Conservation (phyloP, 2,113 vertebrate species). For the Nesoenas mayeri region DNA sequence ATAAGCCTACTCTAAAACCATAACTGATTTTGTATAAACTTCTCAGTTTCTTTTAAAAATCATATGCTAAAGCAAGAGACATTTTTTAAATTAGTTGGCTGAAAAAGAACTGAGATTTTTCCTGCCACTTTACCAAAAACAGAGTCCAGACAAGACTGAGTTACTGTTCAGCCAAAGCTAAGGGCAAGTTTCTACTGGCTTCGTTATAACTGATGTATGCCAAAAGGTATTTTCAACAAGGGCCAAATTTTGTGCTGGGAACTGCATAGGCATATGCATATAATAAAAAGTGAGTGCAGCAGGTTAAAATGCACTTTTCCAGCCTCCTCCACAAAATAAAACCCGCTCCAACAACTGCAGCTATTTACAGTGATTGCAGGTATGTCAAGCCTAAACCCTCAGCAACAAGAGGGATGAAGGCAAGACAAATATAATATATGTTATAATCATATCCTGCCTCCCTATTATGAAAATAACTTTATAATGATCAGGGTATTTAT, state of each 20-base stretch:
- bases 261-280: slow-evolving; percentile 31
- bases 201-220: slow-evolving; percentile 51
- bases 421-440: neutral
- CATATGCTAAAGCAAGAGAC: slow-evolving; percentile 8
- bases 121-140: slow-evolving; percentile 65
- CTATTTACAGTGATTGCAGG: neutral
- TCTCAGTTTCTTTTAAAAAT: slow-evolving; percentile 18
- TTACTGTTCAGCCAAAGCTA: slow-evolving; percentile 43
- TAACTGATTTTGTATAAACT: slow-evolving; percentile 1
- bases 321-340: slow-evolving; percentile 5
- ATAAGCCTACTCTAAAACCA: neutral
- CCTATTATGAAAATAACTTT: neutral
- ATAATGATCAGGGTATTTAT: neutral
- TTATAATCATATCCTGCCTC: neutral
- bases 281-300: slow-evolving; percentile 46
- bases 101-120: slow-evolving; percentile 40
- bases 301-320: slow-evolving; percentile 46
- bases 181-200: slow-evolving; percentile 69
- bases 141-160: slow-evolving; percentile 61
- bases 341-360: neutral
- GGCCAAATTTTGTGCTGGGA: slow-evolving; percentile 54
- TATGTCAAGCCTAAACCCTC: slow-evolving; percentile 22
- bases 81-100: slow-evolving; percentile 42
- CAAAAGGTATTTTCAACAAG: slow-evolving; percentile 59
- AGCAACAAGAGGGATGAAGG: neutral